Conservation (phyloP, 2,113 vertebrate genomes). For the Sceloporus undulatus region DNA sequence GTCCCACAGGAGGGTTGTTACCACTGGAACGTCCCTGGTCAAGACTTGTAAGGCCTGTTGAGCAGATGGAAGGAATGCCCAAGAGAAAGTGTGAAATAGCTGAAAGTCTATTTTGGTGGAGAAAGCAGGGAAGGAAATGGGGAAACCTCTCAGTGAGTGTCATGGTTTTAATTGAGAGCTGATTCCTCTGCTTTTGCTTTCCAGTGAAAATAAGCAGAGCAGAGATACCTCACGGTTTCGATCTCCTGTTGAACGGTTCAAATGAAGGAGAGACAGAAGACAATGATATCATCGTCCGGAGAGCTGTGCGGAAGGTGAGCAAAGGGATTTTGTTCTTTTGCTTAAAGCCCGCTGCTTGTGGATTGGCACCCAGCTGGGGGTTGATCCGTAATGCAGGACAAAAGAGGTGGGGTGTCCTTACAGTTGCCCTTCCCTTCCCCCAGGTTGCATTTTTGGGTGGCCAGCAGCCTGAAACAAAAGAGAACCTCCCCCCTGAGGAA, state of each 20-base stretch:
- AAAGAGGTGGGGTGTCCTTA: too few relatives aligned
- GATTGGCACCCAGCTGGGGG: neutral
- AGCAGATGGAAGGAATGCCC: neutral
- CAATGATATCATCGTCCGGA: neutral
- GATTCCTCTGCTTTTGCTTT: neutral
- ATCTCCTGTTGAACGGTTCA: neutral
- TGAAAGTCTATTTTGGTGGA: neutral
- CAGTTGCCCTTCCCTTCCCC: too few relatives aligned
- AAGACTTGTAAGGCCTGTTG: too few relatives aligned
- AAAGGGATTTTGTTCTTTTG: neutral
- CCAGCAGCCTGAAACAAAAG: too few relatives aligned
- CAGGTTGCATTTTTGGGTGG: too few relatives aligned
- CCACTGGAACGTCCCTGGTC: too few relatives aligned
- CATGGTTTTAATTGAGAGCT: neutral
- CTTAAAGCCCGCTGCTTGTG: neutral
- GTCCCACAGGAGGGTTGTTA: too few relatives aligned
- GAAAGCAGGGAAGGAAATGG: too few relatives aligned
- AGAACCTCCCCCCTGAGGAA: too few relatives aligned
- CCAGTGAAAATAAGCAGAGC: neutral
- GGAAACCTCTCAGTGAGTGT: neutral
- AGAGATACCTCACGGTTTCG: neutral
- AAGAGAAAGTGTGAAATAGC: neutral
- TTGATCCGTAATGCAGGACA: too few relatives aligned
- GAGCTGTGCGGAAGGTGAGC: slow-evolving; percentile 18
- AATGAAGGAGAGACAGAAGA: neutral